Percentiles rank a stretch among this genome's conserved stretches.
Evolutionary conservation across 2,888 invertebrate species (phyloP).

Genomic region (Hypsopygia costalis): DNA sequence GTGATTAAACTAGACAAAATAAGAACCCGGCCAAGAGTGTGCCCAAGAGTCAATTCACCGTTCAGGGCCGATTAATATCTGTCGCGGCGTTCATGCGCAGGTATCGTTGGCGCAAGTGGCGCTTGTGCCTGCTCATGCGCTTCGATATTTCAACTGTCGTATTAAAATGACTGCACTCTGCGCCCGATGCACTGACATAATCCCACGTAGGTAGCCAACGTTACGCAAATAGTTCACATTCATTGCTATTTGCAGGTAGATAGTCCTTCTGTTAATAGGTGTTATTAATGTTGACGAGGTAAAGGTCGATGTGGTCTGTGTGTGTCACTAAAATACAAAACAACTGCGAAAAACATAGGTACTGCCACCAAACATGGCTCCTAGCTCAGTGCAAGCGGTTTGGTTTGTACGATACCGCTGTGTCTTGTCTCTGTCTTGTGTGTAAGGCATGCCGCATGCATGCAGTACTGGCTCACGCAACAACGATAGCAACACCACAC

Average conservation of each 20-base stretch:
- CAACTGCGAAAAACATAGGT: too few relatives aligned
- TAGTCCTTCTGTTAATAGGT: slow-evolving; percentile 18
- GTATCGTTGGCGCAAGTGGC: slow-evolving; percentile 33
- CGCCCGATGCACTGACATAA: slow-evolving; percentile 28
- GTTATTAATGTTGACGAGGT: slow-evolving; percentile 4
- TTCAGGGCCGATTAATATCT: slow-evolving; percentile 18
- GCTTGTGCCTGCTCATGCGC: slow-evolving; percentile 23
- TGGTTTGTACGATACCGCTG: too few relatives aligned
- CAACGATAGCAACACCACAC: too few relatives aligned
- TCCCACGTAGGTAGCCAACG: slow-evolving; percentile 24
- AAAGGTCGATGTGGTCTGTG: not conserved
- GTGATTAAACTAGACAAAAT: slow-evolving; percentile 2
- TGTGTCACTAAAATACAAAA: too few relatives aligned
- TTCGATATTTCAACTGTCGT: slow-evolving; percentile 49
- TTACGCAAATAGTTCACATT: slow-evolving; percentile 35
- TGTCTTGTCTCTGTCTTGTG: too few relatives aligned
- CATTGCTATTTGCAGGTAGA: slow-evolving; percentile 29
- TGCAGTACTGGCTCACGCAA: too few relatives aligned
- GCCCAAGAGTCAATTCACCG: not conserved
- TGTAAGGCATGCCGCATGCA: too few relatives aligned
- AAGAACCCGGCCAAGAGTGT: not conserved
- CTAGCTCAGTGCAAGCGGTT: too few relatives aligned
- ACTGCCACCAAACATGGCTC: too few relatives aligned
- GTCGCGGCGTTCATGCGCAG: slow-evolving; percentile 34
- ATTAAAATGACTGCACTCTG: slow-evolving; percentile 35